phyloP scores from a whole-genome alignment of 1,140 invertebrate species.

The Metaphire vulgaris region DNA sequence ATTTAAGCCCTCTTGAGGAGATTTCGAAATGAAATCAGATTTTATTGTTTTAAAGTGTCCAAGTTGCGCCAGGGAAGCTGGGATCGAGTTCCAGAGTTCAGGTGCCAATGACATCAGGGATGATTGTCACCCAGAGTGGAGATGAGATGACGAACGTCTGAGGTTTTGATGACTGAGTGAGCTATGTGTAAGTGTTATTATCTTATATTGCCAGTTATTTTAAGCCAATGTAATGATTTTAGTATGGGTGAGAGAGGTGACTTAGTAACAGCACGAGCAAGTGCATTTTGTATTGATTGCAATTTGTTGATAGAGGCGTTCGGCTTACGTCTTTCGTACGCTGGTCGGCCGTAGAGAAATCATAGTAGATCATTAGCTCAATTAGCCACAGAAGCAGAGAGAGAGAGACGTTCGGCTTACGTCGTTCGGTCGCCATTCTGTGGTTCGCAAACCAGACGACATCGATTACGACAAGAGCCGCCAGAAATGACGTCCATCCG shows the following conservation, averaged over 20 bases:
- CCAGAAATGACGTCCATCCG: conserved; percentile 19
- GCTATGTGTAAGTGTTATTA: neutral
- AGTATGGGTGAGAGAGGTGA: too few relatives aligned
- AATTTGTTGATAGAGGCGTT: neutral
- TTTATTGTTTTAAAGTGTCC: too few relatives aligned
- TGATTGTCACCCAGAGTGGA: too few relatives aligned
- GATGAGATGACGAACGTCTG: neutral
- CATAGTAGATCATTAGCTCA: too few relatives aligned
- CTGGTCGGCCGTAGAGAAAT: conserved; percentile 27
- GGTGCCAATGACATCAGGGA: too few relatives aligned
- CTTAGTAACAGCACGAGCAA: too few relatives aligned
- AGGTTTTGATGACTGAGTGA: neutral
- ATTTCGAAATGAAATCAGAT: too few relatives aligned
- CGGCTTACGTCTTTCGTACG: conserved; percentile 11
- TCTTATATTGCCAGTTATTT: neutral
- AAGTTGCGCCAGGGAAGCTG: too few relatives aligned
- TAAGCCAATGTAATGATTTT: neutral
- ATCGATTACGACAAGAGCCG: conserved; percentile 27
- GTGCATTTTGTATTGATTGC: too few relatives aligned
- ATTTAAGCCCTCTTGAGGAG: too few relatives aligned
- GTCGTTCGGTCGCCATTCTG: conserved; percentile 26
- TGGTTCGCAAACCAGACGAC: conserved; percentile 28
- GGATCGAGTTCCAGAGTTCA: too few relatives aligned
- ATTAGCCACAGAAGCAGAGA: conserved; percentile 24
- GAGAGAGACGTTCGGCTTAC: conserved; percentile 23